Conservation (phyloP, 1,140 invertebrate species). For the Branchinecta lynchi region DNA sequence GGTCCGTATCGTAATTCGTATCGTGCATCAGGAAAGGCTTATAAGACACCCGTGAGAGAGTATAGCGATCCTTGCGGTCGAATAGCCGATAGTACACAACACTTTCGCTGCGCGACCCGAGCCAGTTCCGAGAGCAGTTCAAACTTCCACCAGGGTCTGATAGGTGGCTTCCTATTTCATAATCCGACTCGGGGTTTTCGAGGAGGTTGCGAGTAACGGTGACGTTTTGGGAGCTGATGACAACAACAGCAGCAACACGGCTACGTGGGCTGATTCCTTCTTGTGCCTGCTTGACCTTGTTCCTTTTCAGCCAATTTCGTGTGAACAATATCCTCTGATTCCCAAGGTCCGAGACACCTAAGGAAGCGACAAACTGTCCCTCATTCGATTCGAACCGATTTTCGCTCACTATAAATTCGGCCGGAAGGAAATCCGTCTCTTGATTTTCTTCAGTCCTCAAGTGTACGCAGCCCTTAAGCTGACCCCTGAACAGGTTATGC, state of each 20-base stretch:
- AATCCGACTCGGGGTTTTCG: conserved; percentile 71
- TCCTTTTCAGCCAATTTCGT: conserved; percentile 70
- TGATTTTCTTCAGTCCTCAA: conserved; percentile 68
- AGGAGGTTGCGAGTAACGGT: conserved; percentile 79
- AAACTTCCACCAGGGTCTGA: conserved; percentile 85
- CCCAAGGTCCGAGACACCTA: conserved; percentile 73
- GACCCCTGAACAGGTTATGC: conserved; percentile 70
- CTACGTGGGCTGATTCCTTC: conserved; percentile 65
- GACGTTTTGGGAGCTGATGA: conserved; percentile 72
- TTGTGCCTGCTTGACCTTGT: conserved; percentile 74
- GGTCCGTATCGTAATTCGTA: conserved; percentile 63
- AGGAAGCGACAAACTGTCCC: conserved; percentile 68
- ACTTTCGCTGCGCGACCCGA: conserved; percentile 59
- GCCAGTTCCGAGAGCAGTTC: conserved; percentile 86
- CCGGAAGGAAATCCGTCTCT: conserved; percentile 46
- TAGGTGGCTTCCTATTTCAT: conserved; percentile 87
- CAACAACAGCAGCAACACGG: conserved; percentile 70
- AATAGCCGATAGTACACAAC: conserved; percentile 57
- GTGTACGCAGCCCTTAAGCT: conserved; percentile 63
- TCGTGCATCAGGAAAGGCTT: conserved; percentile 68
- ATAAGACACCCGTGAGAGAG: conserved; percentile 70
- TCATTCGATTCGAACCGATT: conserved; percentile 77
- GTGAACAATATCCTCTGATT: conserved; percentile 69
- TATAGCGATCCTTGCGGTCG: conserved; percentile 78
- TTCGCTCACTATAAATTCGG: conserved; percentile 57